Evolutionary conservation across 2,113 vertebrate species (phyloP).

Genomic region (Ancistrus triradiatus): DNA sequence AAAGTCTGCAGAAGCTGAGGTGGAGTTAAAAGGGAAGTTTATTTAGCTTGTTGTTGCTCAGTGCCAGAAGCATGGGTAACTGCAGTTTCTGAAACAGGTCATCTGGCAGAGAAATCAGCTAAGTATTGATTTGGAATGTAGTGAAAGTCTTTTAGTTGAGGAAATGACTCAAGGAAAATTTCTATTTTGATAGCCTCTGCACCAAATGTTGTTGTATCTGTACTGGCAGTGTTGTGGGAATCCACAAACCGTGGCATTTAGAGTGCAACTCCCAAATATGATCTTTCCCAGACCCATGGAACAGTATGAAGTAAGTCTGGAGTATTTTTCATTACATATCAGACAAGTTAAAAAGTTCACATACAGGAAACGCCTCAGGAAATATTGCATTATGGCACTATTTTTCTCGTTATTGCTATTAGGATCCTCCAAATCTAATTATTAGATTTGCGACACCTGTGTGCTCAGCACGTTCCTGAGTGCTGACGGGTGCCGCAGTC

Average conservation of each 20-base stretch:
- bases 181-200: constrained; percentile 44
- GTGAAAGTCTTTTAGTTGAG: constrained; percentile 31
- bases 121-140: constrained; percentile 45
- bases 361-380: no score
- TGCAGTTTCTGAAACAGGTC: constrained; percentile 71
- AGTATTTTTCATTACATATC: no score
- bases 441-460: no score
- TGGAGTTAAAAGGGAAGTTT: constrained; percentile 49
- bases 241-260: constrained; percentile 38
- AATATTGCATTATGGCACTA: no score
- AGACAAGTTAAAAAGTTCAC: no score
- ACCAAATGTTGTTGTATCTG: background rate
- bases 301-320: no score
- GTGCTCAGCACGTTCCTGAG: no score
- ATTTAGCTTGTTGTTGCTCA: constrained; percentile 72
- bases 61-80: constrained; percentile 70
- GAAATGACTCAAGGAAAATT: constrained; percentile 57
- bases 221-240: constrained; percentile 63
- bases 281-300: constrained; percentile 54
- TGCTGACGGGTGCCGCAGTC: no score
- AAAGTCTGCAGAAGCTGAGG: constrained; percentile 44
- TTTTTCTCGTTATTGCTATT: no score
- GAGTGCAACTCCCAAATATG: constrained; percentile 49
- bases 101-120: constrained; percentile 59
- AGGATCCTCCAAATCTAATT: no score